phyloP scores from a whole-genome alignment of 2,113 vertebrate genomes.

The Mus pahari region DNA sequence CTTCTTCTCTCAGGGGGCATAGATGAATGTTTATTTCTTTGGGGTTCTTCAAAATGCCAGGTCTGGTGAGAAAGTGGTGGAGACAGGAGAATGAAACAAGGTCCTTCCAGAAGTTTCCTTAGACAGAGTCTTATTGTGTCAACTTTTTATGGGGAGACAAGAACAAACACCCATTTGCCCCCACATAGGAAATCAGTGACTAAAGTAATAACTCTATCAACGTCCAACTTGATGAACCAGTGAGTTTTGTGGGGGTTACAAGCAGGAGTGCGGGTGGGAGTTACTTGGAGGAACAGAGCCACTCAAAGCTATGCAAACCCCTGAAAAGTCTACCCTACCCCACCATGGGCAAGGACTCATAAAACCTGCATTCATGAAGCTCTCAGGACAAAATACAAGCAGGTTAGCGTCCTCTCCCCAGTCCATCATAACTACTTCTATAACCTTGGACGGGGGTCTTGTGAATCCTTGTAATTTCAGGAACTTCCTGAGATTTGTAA shows the following conservation, averaged over 20 bases:
- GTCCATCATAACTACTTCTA: neutral
- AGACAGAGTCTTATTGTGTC: neutral
- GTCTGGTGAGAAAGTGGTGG: neutral
- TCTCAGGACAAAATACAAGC: neutral
- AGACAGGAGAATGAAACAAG: neutral
- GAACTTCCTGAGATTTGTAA: neutral
- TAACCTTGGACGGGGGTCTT: neutral
- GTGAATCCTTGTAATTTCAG: neutral
- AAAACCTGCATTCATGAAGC: neutral
- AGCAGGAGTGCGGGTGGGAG: neutral
- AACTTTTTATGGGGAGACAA: neutral
- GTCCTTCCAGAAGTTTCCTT: neutral
- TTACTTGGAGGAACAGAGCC: neutral
- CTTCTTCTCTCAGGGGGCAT: neutral
- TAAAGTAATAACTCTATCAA: neutral
- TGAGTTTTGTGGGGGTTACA: neutral
- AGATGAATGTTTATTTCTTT: neutral
- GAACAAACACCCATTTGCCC: neutral
- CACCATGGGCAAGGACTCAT: neutral
- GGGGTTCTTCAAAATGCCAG: neutral
- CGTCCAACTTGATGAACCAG: neutral
- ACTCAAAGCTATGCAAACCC: neutral
- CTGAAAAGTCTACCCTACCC: neutral
- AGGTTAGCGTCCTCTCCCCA: neutral
- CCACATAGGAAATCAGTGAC: neutral